Evolutionary conservation across 2,797 vertebrate species (phyloP).

Genomic region (Anguilla megastoma): DNA sequence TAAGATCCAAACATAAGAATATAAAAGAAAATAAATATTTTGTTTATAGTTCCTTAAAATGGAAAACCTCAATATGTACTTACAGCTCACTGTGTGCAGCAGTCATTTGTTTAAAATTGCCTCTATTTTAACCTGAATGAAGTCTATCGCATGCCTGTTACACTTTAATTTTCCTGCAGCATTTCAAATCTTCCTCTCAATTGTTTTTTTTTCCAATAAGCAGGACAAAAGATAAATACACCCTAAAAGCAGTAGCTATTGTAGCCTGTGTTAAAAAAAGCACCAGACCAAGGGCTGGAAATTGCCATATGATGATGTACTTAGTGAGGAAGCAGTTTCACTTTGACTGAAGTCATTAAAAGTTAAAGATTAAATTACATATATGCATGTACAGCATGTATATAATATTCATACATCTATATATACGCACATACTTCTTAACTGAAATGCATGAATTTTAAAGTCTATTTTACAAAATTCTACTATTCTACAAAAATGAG

Average conservation of each 20-base stretch:
- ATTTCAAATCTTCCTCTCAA: slow-evolving; percentile 27
- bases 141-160: neutral
- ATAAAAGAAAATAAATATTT: neutral
- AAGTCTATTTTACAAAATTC: neutral
- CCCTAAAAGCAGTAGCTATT: slow-evolving; percentile 16
- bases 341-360: too few species aligned
- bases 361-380: neutral
- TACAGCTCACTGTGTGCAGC: slow-evolving; percentile 5
- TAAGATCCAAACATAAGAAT: neutral
- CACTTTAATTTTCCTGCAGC: slow-evolving; percentile 48
- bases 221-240: slow-evolving; percentile 31
- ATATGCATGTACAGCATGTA: neutral
- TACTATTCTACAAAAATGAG: neutral
- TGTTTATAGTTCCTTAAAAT: slow-evolving; percentile 30
- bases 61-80: slow-evolving; percentile 31
- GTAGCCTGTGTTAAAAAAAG: neutral
- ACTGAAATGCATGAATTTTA: neutral
- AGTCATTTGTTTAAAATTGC: slow-evolving; percentile 42
- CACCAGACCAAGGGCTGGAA: neutral
- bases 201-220: slow-evolving; percentile 42
- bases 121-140: slow-evolving; percentile 48
- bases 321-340: too few species aligned
- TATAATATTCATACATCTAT: neutral
- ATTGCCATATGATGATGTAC: too few species aligned
- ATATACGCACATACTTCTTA: neutral